A percentile compares a stretch with the other conserved stretches of the same genome.
Conservation (phyloP, 2,888 invertebrate species). For the Apeira syringaria region DNA sequence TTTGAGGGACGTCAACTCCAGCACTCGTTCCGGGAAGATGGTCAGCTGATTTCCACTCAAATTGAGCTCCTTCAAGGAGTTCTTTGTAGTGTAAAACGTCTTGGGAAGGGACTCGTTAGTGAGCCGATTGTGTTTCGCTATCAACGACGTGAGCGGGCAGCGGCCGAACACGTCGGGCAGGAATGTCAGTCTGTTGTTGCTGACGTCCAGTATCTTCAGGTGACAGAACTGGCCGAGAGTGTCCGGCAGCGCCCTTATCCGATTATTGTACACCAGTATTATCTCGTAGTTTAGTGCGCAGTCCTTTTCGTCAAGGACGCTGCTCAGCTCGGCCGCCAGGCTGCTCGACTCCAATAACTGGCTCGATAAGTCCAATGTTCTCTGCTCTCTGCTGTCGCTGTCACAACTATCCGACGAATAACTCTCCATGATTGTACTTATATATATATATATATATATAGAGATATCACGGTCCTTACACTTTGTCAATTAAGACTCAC, state of each 20-base stretch:
- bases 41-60: slow-evolving; percentile 95
- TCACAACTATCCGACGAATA: slow-evolving; percentile 94
- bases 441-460: too few relatives aligned
- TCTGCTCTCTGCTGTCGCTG: slow-evolving; percentile 88
- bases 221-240: slow-evolving; percentile 87
- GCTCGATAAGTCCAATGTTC: slow-evolving; percentile 86
- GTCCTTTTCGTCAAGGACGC: slow-evolving; percentile 85
- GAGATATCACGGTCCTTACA: slow-evolving; percentile 29
- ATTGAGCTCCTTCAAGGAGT: slow-evolving; percentile 92
- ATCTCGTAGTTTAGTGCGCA: slow-evolving; percentile 86
- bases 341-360: slow-evolving; percentile 83
- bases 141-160: slow-evolving; percentile 90
- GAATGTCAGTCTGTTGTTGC: slow-evolving; percentile 91
- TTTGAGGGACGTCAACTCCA: slow-evolving; percentile 89
- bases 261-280: slow-evolving; percentile 94
- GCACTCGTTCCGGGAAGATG: slow-evolving; percentile 93
- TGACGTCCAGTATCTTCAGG: slow-evolving; percentile 92
- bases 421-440: slow-evolving; percentile 85
- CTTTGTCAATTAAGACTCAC: slow-evolving; percentile 43
- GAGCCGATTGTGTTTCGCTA: slow-evolving; percentile 95
- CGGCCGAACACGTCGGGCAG: slow-evolving; percentile 91
- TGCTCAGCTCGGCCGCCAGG: slow-evolving; percentile 82
- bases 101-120: slow-evolving; percentile 95
- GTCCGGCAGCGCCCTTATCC: slow-evolving; percentile 86
- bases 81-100: slow-evolving; percentile 86